Evolutionary conservation across 2,113 vertebrate species (phyloP), one percentile per base, ranked within the genome.

Genomic region (Guaruba guarouba): DNA sequence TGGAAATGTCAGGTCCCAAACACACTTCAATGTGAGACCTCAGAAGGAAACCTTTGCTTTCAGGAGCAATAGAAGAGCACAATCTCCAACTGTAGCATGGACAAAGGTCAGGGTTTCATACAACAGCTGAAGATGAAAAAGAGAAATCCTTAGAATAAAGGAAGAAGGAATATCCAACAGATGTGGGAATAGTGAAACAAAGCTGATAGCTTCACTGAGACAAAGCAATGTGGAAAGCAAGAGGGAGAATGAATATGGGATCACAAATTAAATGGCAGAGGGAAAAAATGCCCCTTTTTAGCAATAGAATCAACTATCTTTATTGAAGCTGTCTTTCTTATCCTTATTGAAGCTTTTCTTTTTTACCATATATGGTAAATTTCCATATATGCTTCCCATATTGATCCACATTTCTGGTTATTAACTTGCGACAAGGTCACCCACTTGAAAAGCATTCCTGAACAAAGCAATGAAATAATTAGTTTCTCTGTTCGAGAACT

Each of bases 381-480:
- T 80, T 92, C 68, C 68, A 78, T 71, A 39, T 68, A 59, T n/a
- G 59, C 52, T 92, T 94, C 54, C 67, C 68, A 62, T 39, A 55
- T 62, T 52, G 64, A 90, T 96, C 51, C 68, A 75, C 33, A 44
- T 75, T 88, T 81, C 73, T 86, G 51, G 35, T 90, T 93, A 86
- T 62, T 90, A 83, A 92, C 33, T 86, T 78, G 49, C 4, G 22
- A 78, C 55, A 83, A 92, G 73, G 88, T 95, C 86, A 94, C 25
- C 35, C 25, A 64, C 62, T 83, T 78, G 68, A 78, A 90, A 95
- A 78, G 29, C 75, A 75, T 70, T 94, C 88, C 73, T 86, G 73
- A 95, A 62, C 24, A 80, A 84, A 62, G 64, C 43, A 81, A 93
- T 48, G 29, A 93, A 75, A 68, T 88, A 80, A 92, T 93, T 90